These are phyloP conservation scores for Helicoverpa assulta DNA, from an alignment of 2,888 invertebrate genomes.

Conservation along the genomic window DNA sequence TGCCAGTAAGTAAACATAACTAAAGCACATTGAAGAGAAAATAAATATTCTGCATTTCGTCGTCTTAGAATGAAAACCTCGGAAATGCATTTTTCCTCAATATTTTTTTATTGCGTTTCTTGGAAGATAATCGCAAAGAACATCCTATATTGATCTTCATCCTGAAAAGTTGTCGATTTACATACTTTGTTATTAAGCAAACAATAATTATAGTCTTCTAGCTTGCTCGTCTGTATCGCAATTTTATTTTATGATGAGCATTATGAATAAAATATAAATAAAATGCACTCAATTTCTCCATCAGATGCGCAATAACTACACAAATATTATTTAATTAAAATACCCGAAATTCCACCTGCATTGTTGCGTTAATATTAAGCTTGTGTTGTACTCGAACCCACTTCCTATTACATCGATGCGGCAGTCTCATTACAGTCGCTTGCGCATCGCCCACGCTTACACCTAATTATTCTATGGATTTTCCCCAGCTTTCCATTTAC, in stretches of 20 bases:
- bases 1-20: background rate
- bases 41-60: too few species aligned
- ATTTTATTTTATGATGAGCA: background rate
- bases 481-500: slow-evolving; percentile 25
- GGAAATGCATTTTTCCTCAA: too few species aligned
- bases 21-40: background rate
- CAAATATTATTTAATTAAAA: slow-evolving; percentile 28
- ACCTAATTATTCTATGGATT: slow-evolving; percentile 27
- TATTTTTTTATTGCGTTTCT: too few species aligned
- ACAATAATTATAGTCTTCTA: background rate
- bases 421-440: slow-evolving; percentile 16
- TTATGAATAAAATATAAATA: background rate
- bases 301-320: slow-evolving; percentile 11
- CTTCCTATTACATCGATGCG: slow-evolving; percentile 9
- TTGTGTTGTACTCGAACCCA: background rate
- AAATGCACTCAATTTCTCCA: slow-evolving; percentile 8
- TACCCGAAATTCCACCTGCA: slow-evolving; percentile 32
- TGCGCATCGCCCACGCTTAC: slow-evolving; percentile 23
- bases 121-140: too few species aligned
- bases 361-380: background rate
- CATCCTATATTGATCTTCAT: too few species aligned
- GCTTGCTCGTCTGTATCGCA: background rate
- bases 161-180: too few species aligned
- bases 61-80: too few species aligned
- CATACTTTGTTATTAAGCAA: background rate